Percentiles rank a stretch among this genome's conserved stretches.
phyloP scores from a whole-genome alignment of 2,888 invertebrate genomes.

The Piscicola geometra region DNA sequence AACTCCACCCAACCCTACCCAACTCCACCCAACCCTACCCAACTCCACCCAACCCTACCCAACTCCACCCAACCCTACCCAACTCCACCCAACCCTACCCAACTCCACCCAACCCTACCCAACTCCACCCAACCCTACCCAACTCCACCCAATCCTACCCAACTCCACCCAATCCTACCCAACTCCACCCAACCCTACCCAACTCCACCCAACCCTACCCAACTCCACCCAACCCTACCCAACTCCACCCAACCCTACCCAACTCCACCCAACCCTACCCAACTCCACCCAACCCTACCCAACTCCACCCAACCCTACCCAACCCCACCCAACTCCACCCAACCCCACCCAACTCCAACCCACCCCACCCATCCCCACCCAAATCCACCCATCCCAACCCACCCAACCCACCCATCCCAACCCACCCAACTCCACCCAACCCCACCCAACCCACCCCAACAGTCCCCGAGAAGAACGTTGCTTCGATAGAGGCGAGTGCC shows the following conservation, averaged over 20 bases:
- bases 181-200: conserved; percentile 46
- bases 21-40: neutral
- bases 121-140: no score
- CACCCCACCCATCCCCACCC: neutral
- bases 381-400: neutral
- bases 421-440: neutral
- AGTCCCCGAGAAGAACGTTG: conserved; percentile 83
- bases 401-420: no score
- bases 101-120: neutral
- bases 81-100: neutral
- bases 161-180: conserved; percentile 62
- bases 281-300: neutral
- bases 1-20: no score
- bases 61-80: conserved; percentile 63
- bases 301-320: neutral
- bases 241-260: no score
- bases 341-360: no score
- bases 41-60: neutral
- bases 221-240: neutral
- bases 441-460: conserved; percentile 14
- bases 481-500: conserved; percentile 81
- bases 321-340: neutral
- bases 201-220: neutral
- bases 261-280: neutral
- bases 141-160: neutral